Percentiles rank a stretch among this genome's conserved stretches.
Conservation (phyloP, 2,113 vertebrate species). For the Benitochromis conjunctus region DNA sequence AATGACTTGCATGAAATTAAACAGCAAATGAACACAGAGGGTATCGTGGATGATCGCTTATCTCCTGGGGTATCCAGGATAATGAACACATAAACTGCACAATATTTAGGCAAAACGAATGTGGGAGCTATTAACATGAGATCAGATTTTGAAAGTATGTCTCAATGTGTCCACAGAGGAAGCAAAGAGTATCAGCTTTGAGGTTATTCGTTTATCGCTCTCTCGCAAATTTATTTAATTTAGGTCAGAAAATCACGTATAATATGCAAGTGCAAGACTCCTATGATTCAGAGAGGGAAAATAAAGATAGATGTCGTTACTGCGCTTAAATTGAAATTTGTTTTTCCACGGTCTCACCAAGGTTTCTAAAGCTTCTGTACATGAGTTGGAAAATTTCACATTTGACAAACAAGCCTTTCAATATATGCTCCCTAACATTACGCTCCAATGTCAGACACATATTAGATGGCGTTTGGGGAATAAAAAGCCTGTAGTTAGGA, state of each 20-base stretch:
- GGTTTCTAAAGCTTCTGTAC: too few relatives aligned
- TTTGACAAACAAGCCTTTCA: constrained; percentile 1
- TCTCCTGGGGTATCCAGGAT: constrained; percentile 30
- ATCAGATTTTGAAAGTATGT: background rate
- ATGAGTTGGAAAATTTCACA: background rate
- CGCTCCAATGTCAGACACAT: constrained; percentile 21
- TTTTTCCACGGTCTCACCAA: background rate
- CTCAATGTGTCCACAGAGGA: background rate
- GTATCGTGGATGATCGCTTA: constrained; percentile 43
- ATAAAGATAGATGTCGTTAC: background rate
- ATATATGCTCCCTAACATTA: constrained; percentile 12
- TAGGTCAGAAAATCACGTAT: background rate
- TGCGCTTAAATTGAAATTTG: too few relatives aligned
- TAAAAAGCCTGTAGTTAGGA: constrained; percentile 33
- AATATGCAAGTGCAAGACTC: background rate
- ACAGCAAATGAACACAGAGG: constrained; percentile 54
- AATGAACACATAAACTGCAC: constrained; percentile 49
- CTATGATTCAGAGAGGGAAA: background rate
- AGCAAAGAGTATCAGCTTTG: background rate
- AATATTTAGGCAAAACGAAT: constrained; percentile 38
- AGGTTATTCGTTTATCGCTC: background rate
- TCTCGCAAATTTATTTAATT: background rate
- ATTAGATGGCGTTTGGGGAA: constrained; percentile 30
- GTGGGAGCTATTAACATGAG: background rate
- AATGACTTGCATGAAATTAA: constrained; percentile 71